Percentiles rank a stretch among this genome's conserved stretches.
Conservation (phyloP, 2,888 invertebrate genomes). For the Autographa pulchrina region DNA sequence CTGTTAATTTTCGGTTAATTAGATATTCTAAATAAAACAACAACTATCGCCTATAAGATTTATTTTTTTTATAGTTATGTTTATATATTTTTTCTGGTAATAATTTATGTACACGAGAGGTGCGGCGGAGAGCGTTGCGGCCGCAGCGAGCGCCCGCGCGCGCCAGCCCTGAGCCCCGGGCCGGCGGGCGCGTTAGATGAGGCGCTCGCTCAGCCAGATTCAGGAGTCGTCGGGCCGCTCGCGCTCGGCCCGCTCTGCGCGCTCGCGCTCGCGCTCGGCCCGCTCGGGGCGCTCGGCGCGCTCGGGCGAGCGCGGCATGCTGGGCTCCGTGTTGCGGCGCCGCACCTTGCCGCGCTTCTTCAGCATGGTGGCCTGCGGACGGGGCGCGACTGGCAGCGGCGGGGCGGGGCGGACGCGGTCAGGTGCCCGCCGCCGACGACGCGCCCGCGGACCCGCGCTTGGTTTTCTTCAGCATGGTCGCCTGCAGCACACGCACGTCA, state of each 20-base stretch:
- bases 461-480: slow-evolving; percentile 99
- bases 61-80: slow-evolving; percentile 73
- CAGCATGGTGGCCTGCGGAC: slow-evolving; percentile 99
- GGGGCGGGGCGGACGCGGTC: slow-evolving; percentile 70
- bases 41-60: slow-evolving; percentile 78
- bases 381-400: slow-evolving; percentile 72
- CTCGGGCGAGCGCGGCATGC: slow-evolving; percentile 89
- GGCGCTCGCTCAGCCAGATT: slow-evolving; percentile 93
- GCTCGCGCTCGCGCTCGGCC: slow-evolving; percentile 79
- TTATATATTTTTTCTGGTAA: slow-evolving; percentile 61
- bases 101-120: slow-evolving; percentile 78
- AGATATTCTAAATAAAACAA: slow-evolving; percentile 78
- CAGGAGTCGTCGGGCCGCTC: slow-evolving; percentile 89
- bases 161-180: slow-evolving; percentile 85
- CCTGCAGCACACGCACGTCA: slow-evolving; percentile 91
- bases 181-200: slow-evolving; percentile 89
- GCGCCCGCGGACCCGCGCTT: slow-evolving; percentile 98
- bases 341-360: slow-evolving; percentile 99
- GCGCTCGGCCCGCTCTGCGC: slow-evolving; percentile 80
- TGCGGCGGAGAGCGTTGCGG: slow-evolving; percentile 36
- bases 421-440: slow-evolving; percentile 89
- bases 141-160: slow-evolving; percentile 79
- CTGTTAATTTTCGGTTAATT: slow-evolving; percentile 21
- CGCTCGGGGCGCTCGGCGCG: slow-evolving; percentile 73
- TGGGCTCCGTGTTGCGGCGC: slow-evolving; percentile 97